Percentiles rank a stretch among this genome's conserved stretches.
Conservation (phyloP, 2,113 vertebrate genomes). For the Indri indri region DNA sequence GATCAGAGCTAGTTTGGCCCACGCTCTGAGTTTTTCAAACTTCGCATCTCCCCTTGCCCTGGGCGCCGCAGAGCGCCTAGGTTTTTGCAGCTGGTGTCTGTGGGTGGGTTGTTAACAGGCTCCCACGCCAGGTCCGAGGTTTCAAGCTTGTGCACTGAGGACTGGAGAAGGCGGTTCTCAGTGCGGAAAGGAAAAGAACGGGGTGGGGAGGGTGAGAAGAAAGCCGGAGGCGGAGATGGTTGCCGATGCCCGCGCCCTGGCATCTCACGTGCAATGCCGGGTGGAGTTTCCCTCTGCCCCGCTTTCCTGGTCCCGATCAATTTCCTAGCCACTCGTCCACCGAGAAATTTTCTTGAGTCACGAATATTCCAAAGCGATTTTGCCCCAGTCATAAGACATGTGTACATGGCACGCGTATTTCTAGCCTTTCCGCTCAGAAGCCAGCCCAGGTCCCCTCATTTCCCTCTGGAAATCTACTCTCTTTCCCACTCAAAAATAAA, state of each 20-base stretch:
- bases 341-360: neutral
- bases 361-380: neutral
- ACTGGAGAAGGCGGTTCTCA: neutral
- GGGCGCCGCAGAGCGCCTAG: neutral
- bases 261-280: slow-evolving; percentile 18
- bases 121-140: neutral
- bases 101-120: neutral
- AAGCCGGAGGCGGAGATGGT: accelerated
- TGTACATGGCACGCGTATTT: neutral
- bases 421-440: neutral
- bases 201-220: too few species aligned
- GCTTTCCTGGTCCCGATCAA: neutral
- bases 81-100: neutral
- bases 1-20: neutral
- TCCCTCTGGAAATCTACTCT: neutral
- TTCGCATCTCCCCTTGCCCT: accelerated
- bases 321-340: neutral
- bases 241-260: neutral
- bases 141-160: neutral
- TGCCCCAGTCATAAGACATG: neutral
- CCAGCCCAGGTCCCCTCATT: neutral
- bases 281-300: neutral
- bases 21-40: neutral
- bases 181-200: neutral
- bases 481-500: neutral